Percentiles rank a stretch among this genome's conserved stretches.
Conservation (phyloP, 2,888 invertebrate species). For the Drosophila prostipennis region DNA sequence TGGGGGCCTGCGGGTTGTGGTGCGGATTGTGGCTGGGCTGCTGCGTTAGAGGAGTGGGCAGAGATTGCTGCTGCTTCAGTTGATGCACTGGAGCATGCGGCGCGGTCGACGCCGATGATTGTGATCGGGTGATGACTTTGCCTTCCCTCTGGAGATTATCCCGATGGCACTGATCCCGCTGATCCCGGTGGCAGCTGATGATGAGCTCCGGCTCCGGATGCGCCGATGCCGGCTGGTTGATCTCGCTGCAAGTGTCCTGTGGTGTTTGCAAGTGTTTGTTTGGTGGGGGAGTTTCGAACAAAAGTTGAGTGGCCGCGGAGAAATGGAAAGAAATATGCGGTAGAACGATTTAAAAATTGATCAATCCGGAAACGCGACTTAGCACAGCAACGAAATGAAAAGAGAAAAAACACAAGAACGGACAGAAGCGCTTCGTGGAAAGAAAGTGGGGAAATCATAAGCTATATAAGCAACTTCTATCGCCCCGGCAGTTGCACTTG, state of each 20-base stretch:
- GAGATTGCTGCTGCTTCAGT: conserved; percentile 80
- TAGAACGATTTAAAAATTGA: conserved; percentile 53
- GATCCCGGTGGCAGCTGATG: conserved; percentile 68
- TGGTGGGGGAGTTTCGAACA: conserved; percentile 47
- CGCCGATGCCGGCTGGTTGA: conserved; percentile 60
- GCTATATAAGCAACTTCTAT: conserved; percentile 33
- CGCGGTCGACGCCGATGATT: conserved; percentile 80
- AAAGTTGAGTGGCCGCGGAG: conserved; percentile 62
- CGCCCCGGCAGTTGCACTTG: conserved; percentile 44
- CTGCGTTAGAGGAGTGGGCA: conserved; percentile 76
- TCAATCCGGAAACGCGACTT: conserved; percentile 24
- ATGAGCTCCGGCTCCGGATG: conserved; percentile 80
- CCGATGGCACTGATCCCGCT: conserved; percentile 48
- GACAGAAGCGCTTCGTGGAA: conserved; percentile 59
- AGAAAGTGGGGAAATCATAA: conserved; percentile 30
- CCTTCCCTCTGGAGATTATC: conserved; percentile 48
- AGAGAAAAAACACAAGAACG: conserved; percentile 49
- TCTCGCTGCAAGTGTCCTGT: conserved; percentile 81
- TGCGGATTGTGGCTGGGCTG: conserved; percentile 47
- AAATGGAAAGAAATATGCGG: conserved; percentile 74
- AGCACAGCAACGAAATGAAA: conserved; percentile 70
- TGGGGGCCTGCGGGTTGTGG: conserved; percentile 76
- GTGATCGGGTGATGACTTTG: conserved; percentile 81
- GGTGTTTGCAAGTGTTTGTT: conserved; percentile 22
- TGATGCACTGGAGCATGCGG: conserved; percentile 76